Percentiles rank a stretch among this genome's conserved stretches.
phyloP scores from a whole-genome alignment of 1,140 invertebrate genomes.

The Dendrolimus kikuchii region DNA sequence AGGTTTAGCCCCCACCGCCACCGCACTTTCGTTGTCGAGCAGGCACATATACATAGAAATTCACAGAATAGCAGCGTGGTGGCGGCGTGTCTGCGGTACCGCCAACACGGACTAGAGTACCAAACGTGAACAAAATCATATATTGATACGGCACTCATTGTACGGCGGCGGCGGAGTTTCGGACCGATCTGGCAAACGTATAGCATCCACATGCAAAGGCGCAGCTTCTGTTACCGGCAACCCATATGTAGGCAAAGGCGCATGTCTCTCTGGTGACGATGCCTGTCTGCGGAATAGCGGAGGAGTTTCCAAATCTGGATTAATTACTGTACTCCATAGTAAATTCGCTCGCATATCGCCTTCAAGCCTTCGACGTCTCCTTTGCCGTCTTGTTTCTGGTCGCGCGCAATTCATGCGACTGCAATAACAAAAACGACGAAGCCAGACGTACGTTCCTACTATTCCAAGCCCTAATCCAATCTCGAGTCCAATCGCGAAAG shows the following conservation, averaged over 20 bases:
- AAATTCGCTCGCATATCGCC: conserved; percentile 52
- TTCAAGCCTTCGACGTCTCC: conserved; percentile 30
- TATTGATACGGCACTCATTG: conserved; percentile 38
- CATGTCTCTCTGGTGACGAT: conserved; percentile 36
- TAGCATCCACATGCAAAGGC: conserved; percentile 30
- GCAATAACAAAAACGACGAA: conserved; percentile 47
- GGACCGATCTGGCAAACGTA: conserved; percentile 24
- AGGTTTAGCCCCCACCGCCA: too few species aligned
- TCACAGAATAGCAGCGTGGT: too few species aligned
- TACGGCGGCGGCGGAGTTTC: conserved; percentile 67
- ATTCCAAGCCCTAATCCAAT: conserved; percentile 60
- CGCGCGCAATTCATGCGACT: conserved; percentile 28
- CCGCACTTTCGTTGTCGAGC: too few species aligned
- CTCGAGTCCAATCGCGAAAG: conserved; percentile 56
- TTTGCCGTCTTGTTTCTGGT: conserved; percentile 24
- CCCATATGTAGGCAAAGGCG: conserved; percentile 26
- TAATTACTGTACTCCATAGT: conserved; percentile 48
- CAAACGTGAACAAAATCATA: conserved; percentile 13
- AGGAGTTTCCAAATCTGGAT: conserved; percentile 55
- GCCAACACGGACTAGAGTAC: too few species aligned
- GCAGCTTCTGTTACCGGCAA: conserved; percentile 20
- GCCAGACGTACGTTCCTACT: conserved; percentile 58
- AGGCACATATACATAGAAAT: too few species aligned
- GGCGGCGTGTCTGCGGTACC: too few species aligned
- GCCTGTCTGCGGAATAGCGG: conserved; percentile 44